A percentile compares a stretch with the other conserved stretches of the same genome.
Conservation (phyloP, 1,140 invertebrate species). For the Carcinoscorpius rotundicauda region DNA sequence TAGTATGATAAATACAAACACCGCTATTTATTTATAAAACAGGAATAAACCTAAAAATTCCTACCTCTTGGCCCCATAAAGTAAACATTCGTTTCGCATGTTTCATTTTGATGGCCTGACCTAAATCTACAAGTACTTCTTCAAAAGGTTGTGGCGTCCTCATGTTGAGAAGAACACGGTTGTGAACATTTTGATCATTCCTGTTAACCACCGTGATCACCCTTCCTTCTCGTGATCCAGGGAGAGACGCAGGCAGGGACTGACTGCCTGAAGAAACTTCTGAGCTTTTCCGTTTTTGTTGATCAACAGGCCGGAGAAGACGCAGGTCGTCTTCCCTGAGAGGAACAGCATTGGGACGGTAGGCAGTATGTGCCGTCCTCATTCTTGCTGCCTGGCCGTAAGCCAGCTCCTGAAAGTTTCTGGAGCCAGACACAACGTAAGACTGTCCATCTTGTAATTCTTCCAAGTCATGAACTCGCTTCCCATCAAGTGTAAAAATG, state of each 20-base stretch:
- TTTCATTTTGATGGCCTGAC: slow-evolving; percentile 78
- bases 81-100: slow-evolving; percentile 81
- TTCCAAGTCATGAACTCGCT: slow-evolving; percentile 63
- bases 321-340: slow-evolving; percentile 23
- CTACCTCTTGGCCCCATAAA: slow-evolving; percentile 75
- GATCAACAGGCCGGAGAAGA: slow-evolving; percentile 19
- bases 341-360: slow-evolving; percentile 5
- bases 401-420: slow-evolving; percentile 55
- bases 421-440: slow-evolving; percentile 82
- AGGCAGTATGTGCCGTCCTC: slow-evolving; percentile 4
- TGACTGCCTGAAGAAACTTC: not conserved
- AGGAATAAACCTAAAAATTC: slow-evolving; percentile 16
- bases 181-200: slow-evolving; percentile 63
- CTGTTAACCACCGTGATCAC: slow-evolving; percentile 86
- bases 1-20: too few species aligned
- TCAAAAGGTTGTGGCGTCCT: slow-evolving; percentile 86
- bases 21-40: too few species aligned
- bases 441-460: slow-evolving; percentile 78
- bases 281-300: too few species aligned
- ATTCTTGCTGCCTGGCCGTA: slow-evolving; percentile 11
- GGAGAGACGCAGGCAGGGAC: slow-evolving; percentile 5
- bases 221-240: slow-evolving; percentile 44
- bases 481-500: slow-evolving; percentile 81
- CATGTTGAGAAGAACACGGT: slow-evolving; percentile 77
- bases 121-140: slow-evolving; percentile 83